Evolutionary conservation across 2,888 invertebrate genomes (phyloP), one percentile per base, ranked within the genome.

Genomic region (Xanthorhoe spadicearia): DNA sequence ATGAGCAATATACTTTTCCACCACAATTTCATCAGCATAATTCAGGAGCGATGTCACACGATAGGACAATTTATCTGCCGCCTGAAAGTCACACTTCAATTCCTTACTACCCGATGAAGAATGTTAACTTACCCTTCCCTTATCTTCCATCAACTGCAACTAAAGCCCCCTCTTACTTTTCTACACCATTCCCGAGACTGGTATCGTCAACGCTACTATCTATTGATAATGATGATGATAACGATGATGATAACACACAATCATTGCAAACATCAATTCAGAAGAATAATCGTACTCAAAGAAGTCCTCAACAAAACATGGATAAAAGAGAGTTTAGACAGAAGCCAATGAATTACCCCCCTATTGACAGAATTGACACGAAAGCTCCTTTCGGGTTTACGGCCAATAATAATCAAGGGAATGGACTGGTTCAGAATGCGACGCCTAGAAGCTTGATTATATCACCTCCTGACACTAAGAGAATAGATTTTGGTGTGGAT

Each of bases 1-100:
- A 88, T 74, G 91, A 90, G 69, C 84, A 84, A 62, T 88, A 78
- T 72, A 80, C 84, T 58, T 92, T 90, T 72, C 84, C 87, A 32
- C 87, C 87, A 46, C 86, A 89, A 71, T 90, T 83, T 72, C 86
- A 85, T 78, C 79, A 83, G 17, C 79, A 83, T 9, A 83, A 77
- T 69, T 75, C 85, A 43, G 79, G 79, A 17, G 69, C 82, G 23
- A 87, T 82, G 70, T 77, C 85, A 18, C 83, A 90, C 17, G 90
- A 91, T 54, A 88, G 84, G 72, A 84, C 89, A 32, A 79, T 88
- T 64, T 91, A 89, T 72, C 81, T 92, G 51, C 88, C 91, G 32
- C 89, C 89, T 7, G 91, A 92, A 74, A 82, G 88, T 52, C 88
- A 90, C 46, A 88, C 88, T 7, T 74, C 86, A 28, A 74, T 84